Evolutionary conservation across 2,113 vertebrate genomes (phyloP).

Genomic region (Lepisosteus oculatus): DNA sequence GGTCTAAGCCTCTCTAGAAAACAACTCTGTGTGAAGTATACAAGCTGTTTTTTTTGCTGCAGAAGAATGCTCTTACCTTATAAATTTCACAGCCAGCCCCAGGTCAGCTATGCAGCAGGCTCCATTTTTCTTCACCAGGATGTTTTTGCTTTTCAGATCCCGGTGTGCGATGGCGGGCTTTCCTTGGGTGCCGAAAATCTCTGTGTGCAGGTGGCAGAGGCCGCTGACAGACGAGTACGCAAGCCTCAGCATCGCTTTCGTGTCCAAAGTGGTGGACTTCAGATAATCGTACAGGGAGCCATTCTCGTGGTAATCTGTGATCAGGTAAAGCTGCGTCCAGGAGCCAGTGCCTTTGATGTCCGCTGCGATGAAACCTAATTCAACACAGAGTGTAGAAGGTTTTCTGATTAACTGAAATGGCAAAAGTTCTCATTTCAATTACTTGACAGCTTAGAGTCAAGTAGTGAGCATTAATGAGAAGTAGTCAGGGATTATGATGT

Average conservation of each 20-base stretch:
- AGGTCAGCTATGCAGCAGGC: conserved; percentile 94
- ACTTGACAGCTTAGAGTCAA: too few relatives aligned
- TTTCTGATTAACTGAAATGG: too few relatives aligned
- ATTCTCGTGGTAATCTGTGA: conserved; percentile 94
- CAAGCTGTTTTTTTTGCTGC: too few relatives aligned
- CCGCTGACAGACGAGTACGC: conserved; percentile 90
- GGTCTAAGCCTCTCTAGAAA: too few relatives aligned
- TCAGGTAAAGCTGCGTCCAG: conserved; percentile 95
- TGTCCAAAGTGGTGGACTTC: conserved; percentile 89
- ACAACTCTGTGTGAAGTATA: too few relatives aligned
- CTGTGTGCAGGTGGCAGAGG: conserved; percentile 91
- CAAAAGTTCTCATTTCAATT: too few relatives aligned
- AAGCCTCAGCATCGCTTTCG: conserved; percentile 84
- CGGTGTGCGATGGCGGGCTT: conserved; percentile 95
- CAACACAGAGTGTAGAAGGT: neutral
- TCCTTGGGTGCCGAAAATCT: conserved; percentile 95
- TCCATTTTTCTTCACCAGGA: conserved; percentile 94
- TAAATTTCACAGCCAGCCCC: conserved; percentile 93
- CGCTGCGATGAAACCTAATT: conserved; percentile 89
- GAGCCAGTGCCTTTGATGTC: conserved; percentile 98
- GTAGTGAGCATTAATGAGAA: too few relatives aligned
- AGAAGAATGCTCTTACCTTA: conserved; percentile 67
- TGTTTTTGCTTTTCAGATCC: conserved; percentile 96
- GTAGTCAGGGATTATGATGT: too few relatives aligned
- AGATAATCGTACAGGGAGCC: conserved; percentile 95